Base-by-base conservation (phyloP, 2,888 invertebrate genomes). In the Papilio demoleus region DNA sequence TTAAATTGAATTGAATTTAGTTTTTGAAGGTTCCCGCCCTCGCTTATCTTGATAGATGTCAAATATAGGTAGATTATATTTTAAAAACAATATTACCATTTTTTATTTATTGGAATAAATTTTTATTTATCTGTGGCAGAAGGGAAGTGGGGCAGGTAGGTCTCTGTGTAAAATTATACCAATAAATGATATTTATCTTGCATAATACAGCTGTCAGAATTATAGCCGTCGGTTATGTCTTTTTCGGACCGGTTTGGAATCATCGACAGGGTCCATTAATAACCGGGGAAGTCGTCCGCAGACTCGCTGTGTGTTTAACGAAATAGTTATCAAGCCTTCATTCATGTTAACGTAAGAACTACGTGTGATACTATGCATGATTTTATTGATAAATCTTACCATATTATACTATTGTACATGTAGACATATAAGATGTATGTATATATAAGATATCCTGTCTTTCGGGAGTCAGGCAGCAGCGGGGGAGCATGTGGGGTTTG, bases 141-240 rank as follows among this genome's bases (percentile, higher is more conserved):
- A 59, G 69, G 75, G 74, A 80, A 78, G 77, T 76, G 74, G 73
- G 72, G 78, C 76, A 78, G 76, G 78, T 74, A 73, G 72, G 70
- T 75, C 75, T 75, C 76, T 75, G 78, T 78, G 80, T 81, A 77
- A 80, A 79, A 83, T 81, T 81, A 81, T 79, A 75, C 72, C 77
- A 72, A 75, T 77, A 77, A 80, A 80, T 77, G 83, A 83, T 83
- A 81, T 80, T 80, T 78, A 84, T 83, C 81, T 76, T 60, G 73
- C 73, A 79, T 82, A 80, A 84, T 81, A 82, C 81, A 82, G 81
- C 82, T 83, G 83, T 84, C 81, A 80, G 76, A 70, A 67, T 70
- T 70, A 69, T 70, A 70, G 73, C 69, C 71, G 72, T 71, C 67
- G 69, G 67, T 64, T 68, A 70, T 66, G 68, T 63, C 66, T 70